Evolutionary conservation across 2,797 vertebrate genomes (phyloP).

Genomic region (Sebastes iracundus): DNA sequence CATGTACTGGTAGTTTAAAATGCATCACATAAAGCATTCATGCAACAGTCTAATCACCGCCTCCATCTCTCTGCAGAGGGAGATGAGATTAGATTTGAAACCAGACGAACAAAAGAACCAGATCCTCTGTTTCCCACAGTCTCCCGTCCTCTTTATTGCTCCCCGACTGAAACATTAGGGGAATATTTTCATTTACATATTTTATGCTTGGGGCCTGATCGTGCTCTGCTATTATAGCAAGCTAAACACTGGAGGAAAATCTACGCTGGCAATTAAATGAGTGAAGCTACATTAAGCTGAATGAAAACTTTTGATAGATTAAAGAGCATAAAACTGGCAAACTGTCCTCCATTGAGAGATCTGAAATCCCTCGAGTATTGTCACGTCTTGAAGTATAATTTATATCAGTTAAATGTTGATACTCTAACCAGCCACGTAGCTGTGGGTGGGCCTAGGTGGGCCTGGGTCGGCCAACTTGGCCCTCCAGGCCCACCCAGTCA

Average conservation of each 20-base stretch:
- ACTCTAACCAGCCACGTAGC: too few relatives aligned
- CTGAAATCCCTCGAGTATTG: constrained; percentile 5
- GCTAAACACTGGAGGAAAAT: constrained; percentile 53
- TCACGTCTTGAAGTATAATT: background rate
- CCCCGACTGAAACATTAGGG: constrained; percentile 36
- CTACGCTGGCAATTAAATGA: constrained; percentile 65
- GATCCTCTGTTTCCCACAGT: constrained; percentile 5
- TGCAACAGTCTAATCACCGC: background rate
- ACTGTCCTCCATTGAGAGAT: constrained; percentile 44
- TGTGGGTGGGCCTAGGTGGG: too few relatives aligned
- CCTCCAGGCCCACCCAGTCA: too few relatives aligned
- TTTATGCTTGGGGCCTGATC: constrained; percentile 52
- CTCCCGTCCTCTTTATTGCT: constrained; percentile 27
- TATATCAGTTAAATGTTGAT: constrained; percentile 22
- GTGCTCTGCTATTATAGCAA: constrained; percentile 43
- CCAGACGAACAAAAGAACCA: constrained; percentile 24
- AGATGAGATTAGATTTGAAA: constrained; percentile 23
- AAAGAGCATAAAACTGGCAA: constrained; percentile 48
- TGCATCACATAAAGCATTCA: background rate
- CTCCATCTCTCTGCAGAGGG: background rate
- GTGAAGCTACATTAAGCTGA: constrained; percentile 56
- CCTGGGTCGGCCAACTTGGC: too few relatives aligned
- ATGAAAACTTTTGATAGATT: constrained; percentile 63
- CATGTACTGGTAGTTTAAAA: background rate
- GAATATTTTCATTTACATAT: constrained; percentile 65